Base-by-base conservation (phyloP, 2,113 vertebrate genomes). In the Leptodactylus fuscus region DNA sequence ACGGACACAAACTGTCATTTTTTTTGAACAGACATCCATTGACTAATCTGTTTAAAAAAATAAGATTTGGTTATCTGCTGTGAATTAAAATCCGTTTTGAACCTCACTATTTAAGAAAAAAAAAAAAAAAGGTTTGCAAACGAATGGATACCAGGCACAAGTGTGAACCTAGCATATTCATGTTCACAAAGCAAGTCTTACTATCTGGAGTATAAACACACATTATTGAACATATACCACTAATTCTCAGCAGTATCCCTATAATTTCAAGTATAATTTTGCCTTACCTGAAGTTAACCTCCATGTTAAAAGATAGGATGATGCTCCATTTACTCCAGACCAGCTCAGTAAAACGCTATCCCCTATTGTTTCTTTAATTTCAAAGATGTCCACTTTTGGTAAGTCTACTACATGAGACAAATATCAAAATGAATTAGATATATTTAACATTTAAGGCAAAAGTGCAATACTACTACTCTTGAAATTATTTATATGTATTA, bases 221-320 rank as follows among this genome's bases (percentile, higher is more conserved):
- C 55, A 60, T 27, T 60, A 24, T 4, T 60, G 8, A 11, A 60
- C 8, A 1, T n/a, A 60, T 27, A 60, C 2, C 5, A 65, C 5
- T 65, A 32, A 3, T 32, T 32, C 5, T 32, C 29, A 65, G 4
- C 2, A 65, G 29, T 32, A 65, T 5, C 13, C 5, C 27, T 32
- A 32, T 65, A 16, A 2, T 5, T 32, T 11, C 22, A 69, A 36
- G 16, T 6, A 69, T 46, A 20, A 41, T 29, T 16, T 49, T 18
- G 13, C 1, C 8, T 86, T 86, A 97, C 96, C 95, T 94, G 96
- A 96, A 85, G 95, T 91, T 83, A 94, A 93, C 29, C 91, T 92
- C 96, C 96, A 97, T 0, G 89, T 90, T 24, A 97, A 90, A 0
- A 89, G 85, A 65, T 96, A 97, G 0, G 82, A 92, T 9, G 95